Percentiles rank a stretch among this genome's conserved stretches.
These are phyloP conservation scores for Octonoba sinensis DNA, from an alignment of 2,888 invertebrate species.

Conservation along the genomic window DNA sequence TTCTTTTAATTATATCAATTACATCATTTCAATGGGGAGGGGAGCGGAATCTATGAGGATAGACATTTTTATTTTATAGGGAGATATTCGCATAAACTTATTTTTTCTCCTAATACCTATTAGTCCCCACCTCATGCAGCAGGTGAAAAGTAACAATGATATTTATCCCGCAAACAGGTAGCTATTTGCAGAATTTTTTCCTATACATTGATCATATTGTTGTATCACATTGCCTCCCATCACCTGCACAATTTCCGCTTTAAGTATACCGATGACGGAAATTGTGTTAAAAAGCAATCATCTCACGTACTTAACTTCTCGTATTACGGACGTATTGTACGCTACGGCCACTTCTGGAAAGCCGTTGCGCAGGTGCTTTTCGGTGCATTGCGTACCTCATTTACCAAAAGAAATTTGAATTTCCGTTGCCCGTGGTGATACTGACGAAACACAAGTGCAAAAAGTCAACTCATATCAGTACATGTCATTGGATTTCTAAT, in stretches of 20 bases:
- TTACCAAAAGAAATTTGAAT: slow-evolving; percentile 27
- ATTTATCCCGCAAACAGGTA: slow-evolving; percentile 41
- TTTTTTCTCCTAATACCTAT: too few relatives aligned
- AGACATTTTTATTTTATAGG: too few relatives aligned
- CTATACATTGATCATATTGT: slow-evolving; percentile 48
- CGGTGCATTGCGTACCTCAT: not conserved
- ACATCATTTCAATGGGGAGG: too few relatives aligned
- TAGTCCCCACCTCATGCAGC: not conserved
- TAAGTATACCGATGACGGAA: slow-evolving; percentile 46
- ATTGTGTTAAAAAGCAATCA: slow-evolving; percentile 61
- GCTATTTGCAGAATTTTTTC: slow-evolving; percentile 46
- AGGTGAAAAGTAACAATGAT: slow-evolving; percentile 39
- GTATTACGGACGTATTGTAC: slow-evolving; percentile 2
- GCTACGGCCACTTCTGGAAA: slow-evolving; percentile 38
- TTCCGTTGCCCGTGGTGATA: slow-evolving; percentile 57
- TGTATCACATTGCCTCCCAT: slow-evolving; percentile 25
- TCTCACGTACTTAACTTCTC: slow-evolving; percentile 23
- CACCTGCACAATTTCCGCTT: slow-evolving; percentile 61
- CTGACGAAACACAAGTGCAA: slow-evolving; percentile 17
- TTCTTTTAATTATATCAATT: too few relatives aligned
- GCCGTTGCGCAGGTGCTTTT: slow-evolving; percentile 39
- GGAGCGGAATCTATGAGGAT: too few relatives aligned
- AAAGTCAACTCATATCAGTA: slow-evolving; percentile 1
- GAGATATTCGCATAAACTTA: too few relatives aligned
- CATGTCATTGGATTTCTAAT: slow-evolving; percentile 49